phyloP scores from a whole-genome alignment of 2,888 invertebrate genomes.

The Agriopis marginaria region DNA sequence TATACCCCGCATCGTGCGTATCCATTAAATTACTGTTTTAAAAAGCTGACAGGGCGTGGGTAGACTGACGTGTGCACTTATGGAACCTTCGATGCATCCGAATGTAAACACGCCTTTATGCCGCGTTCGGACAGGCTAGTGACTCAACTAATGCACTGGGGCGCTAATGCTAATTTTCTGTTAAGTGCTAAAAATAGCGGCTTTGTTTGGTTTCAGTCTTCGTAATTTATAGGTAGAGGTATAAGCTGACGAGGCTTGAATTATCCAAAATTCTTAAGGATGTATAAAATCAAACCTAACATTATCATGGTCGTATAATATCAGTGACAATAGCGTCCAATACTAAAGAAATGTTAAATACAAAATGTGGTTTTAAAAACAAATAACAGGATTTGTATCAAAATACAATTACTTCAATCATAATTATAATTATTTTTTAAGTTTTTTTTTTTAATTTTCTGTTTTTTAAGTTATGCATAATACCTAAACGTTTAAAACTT shows the following conservation, averaged over 20 bases:
- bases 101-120: slow-evolving; percentile 46
- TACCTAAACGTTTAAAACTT: too few species aligned
- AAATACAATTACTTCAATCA: neutral
- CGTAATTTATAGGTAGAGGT: slow-evolving; percentile 1
- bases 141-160: slow-evolving; percentile 36
- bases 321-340: too few species aligned
- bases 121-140: slow-evolving; percentile 40
- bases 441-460: too few species aligned
- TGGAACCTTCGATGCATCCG: slow-evolving; percentile 42
- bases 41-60: slow-evolving; percentile 53
- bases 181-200: slow-evolving; percentile 20
- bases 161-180: slow-evolving; percentile 35
- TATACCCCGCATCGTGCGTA: slow-evolving; percentile 40
- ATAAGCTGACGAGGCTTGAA: neutral
- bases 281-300: too few species aligned
- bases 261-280: neutral
- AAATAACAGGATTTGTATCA: too few species aligned
- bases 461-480: too few species aligned
- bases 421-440: too few species aligned
- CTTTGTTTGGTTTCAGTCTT: slow-evolving; percentile 13
- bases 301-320: too few species aligned
- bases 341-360: too few species aligned
- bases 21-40: slow-evolving; percentile 42
- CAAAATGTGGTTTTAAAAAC: too few species aligned
- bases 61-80: slow-evolving; percentile 49